A percentile compares a stretch with the other conserved stretches of the same genome.
Conservation (phyloP, 2,113 vertebrate genomes). For the Cavia porcellus region DNA sequence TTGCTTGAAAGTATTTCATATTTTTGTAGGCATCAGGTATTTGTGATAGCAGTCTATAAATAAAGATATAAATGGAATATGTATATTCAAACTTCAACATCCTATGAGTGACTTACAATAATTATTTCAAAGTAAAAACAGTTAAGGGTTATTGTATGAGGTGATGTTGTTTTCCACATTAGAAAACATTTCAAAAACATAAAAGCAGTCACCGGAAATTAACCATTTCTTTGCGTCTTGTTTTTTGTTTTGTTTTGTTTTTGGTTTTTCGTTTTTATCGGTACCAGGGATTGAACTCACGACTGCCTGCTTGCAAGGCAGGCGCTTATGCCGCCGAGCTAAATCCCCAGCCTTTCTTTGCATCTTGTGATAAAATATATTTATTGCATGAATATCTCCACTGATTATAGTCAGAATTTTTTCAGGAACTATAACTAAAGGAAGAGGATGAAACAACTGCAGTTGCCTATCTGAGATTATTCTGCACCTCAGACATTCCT, state of each 20-base stretch:
- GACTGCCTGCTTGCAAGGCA: too few relatives aligned
- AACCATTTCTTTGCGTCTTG: constrained; percentile 9
- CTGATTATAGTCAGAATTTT: constrained; percentile 48
- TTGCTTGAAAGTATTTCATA: not conserved
- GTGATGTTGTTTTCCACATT: not conserved
- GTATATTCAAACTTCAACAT: constrained; percentile 5
- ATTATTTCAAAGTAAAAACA: constrained; percentile 1
- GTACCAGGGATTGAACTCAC: too few relatives aligned
- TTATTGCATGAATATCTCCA: not conserved
- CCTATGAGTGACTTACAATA: constrained; percentile 6
- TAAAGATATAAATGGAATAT: not conserved
- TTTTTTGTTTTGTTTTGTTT: not conserved
- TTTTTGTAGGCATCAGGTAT: not conserved
- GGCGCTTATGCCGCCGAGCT: too few relatives aligned
- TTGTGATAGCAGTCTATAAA: not conserved
- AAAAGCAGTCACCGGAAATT: not conserved
- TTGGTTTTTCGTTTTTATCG: too few relatives aligned
- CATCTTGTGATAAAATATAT: constrained; percentile 36
- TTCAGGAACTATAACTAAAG: not conserved
- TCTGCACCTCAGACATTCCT: not conserved
- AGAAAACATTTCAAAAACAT: constrained; percentile 14
- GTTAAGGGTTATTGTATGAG: not conserved
- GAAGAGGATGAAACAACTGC: not conserved
- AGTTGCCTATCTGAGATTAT: not conserved
- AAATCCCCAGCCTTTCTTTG: not conserved